Conservation (phyloP, 2,888 invertebrate species). For the Lordiphosa fenestrarum region DNA sequence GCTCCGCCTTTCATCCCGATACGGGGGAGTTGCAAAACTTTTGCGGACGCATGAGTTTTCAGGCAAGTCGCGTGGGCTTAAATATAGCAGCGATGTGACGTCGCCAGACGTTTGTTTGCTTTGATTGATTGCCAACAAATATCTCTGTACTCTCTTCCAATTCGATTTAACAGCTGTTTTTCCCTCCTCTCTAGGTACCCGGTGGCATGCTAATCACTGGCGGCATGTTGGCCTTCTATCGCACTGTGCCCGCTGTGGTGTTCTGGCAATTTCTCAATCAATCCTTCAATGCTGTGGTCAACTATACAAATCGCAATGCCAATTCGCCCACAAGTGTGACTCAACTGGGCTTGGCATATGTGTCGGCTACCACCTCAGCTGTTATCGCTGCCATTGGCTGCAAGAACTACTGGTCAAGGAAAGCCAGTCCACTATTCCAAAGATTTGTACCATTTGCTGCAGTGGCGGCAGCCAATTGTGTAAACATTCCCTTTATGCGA, state of each 20-base stretch:
- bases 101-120: neutral
- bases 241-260: slow-evolving; percentile 90
- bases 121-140: slow-evolving; percentile 3
- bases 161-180: neutral
- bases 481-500: slow-evolving; percentile 95
- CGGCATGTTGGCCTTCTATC: slow-evolving; percentile 95
- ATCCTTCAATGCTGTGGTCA: slow-evolving; percentile 96
- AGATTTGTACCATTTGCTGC: slow-evolving; percentile 80
- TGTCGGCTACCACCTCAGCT: slow-evolving; percentile 93
- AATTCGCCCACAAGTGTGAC: slow-evolving; percentile 89
- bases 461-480: slow-evolving; percentile 94
- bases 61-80: slow-evolving; percentile 82
- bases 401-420: slow-evolving; percentile 89
- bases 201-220: slow-evolving; percentile 91
- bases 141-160: too few relatives aligned
- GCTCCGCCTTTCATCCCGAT: slow-evolving; percentile 95
- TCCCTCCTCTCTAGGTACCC: slow-evolving; percentile 85
- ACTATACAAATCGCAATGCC: slow-evolving; percentile 95
- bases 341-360: slow-evolving; percentile 92
- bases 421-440: slow-evolving; percentile 83
- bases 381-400: slow-evolving; percentile 92
- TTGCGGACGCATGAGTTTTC: slow-evolving; percentile 95
- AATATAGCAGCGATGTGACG: slow-evolving; percentile 48
- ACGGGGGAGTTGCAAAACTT: slow-evolving; percentile 94
- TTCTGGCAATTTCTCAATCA: slow-evolving; percentile 98